These are phyloP conservation scores for Hypotaenidia philippensis DNA, from an alignment of 2,797 vertebrate species.

Conservation along the genomic window DNA sequence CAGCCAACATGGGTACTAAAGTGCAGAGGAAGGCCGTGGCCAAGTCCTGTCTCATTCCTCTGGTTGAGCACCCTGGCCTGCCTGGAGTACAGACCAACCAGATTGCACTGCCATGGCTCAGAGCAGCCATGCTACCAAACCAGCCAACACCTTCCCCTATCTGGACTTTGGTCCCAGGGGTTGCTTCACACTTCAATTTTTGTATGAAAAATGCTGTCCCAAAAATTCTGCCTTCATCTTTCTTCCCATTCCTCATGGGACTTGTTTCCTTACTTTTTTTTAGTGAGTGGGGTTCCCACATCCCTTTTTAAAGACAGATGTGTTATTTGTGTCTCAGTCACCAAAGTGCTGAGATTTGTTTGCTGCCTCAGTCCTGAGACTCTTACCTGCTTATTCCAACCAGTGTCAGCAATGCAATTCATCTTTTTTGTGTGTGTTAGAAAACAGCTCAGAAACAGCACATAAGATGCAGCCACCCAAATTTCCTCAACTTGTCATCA, in stretches of 20 bases:
- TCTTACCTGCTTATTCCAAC: neutral
- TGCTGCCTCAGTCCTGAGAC: neutral
- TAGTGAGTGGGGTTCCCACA: neutral
- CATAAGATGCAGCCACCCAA: neutral
- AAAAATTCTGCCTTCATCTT: neutral
- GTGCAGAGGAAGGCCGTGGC: fast-evolving
- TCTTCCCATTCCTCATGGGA: neutral
- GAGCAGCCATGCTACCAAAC: neutral
- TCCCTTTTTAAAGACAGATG: neutral
- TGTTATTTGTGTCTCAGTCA: neutral
- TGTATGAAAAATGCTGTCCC: neutral
- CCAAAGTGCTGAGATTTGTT: neutral
- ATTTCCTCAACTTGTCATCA: neutral
- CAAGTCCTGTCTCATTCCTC: fast-evolving
- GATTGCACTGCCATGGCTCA: neutral
- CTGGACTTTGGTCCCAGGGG: neutral
- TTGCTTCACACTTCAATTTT: neutral
- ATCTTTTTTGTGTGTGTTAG: neutral
- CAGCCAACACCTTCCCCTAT: neutral
- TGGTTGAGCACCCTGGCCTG: neutral
- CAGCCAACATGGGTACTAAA: neutral
- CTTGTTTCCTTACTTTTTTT: neutral
- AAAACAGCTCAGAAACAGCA: neutral
- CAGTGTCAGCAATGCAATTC: neutral
- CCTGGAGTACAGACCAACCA: fast-evolving